phyloP scores from a whole-genome alignment of 2,797 vertebrate genomes.

The Chaetodon trifasciatus region DNA sequence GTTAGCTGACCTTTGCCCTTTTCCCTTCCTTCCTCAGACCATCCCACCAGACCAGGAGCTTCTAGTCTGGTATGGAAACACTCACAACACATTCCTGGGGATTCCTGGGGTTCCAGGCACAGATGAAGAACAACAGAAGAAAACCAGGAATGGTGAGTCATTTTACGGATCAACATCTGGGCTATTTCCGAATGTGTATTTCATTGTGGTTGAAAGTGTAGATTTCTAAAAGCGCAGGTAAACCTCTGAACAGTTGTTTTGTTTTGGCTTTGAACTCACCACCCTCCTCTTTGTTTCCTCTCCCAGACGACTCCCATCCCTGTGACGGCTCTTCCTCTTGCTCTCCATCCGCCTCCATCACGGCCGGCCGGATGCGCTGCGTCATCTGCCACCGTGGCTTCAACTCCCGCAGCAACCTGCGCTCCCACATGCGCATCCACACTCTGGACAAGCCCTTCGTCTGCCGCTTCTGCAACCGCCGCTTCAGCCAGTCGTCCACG shows the following conservation, averaged over 20 bases:
- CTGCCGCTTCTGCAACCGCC: conserved; percentile 97
- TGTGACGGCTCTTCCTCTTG: conserved; percentile 86
- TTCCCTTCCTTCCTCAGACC: conserved; percentile 81
- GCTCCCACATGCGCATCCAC: conserved; percentile 99
- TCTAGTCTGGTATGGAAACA: conserved; percentile 97
- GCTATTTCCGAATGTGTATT: too few species aligned
- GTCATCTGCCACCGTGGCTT: conserved; percentile 98
- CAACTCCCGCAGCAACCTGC: conserved; percentile 99
- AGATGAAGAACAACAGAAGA: conserved; percentile 94
- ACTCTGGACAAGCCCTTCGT: conserved; percentile 98
- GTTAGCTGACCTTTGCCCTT: background rate
- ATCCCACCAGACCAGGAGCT: conserved; percentile 98
- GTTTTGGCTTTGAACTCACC: background rate
- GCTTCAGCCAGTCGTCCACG: conserved; percentile 99
- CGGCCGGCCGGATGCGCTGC: conserved; percentile 93
- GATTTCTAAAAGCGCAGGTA: too few species aligned
- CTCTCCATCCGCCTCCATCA: conserved; percentile 66
- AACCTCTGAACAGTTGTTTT: background rate
- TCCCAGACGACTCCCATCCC: conserved; percentile 90
- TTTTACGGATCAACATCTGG: background rate
- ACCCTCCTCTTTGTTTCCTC: background rate
- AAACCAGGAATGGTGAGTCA: conserved; percentile 89
- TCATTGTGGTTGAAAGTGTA: background rate
- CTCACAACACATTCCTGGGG: conserved; percentile 95
- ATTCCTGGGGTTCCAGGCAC: conserved; percentile 94